phyloP scores from a whole-genome alignment of 2,797 vertebrate genomes.

The Dallia pectoralis region DNA sequence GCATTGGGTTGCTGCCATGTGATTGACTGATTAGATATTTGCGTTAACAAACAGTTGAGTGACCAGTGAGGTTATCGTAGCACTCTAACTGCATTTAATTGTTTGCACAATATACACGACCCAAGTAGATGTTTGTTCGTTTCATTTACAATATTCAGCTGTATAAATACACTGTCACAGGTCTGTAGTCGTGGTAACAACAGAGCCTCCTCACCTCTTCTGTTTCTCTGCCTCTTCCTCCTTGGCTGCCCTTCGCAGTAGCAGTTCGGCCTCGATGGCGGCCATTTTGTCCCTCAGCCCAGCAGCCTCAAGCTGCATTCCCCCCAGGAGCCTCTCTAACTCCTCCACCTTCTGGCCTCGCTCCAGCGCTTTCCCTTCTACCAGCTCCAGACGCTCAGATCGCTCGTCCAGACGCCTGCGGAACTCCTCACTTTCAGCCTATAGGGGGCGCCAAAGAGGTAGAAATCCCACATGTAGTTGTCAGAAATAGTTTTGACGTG shows the following conservation, averaged over 20 bases:
- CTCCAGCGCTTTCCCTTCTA: conserved; percentile 57
- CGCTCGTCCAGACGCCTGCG: conserved; percentile 67
- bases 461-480: neutral
- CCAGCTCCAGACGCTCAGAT: conserved; percentile 62
- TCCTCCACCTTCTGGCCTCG: conserved; percentile 71
- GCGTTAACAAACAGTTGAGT: too few relatives aligned
- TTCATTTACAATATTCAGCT: neutral
- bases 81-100: neutral
- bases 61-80: too few relatives aligned
- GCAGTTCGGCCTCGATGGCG: conserved; percentile 75
- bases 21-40: too few relatives aligned
- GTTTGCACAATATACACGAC: neutral
- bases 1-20: too few relatives aligned
- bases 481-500: neutral
- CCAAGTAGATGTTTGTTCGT: neutral
- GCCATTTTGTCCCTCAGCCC: conserved; percentile 74
- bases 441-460: conserved; percentile 11
- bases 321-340: conserved; percentile 77
- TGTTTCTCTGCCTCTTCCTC: conserved; percentile 61
- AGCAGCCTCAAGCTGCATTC: conserved; percentile 80
- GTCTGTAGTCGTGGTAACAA: neutral
- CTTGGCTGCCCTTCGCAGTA: conserved; percentile 61
- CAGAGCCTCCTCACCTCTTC: conserved; percentile 71
- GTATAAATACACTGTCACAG: neutral
- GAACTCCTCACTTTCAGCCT: conserved; percentile 66